phyloP scores from a whole-genome alignment of 2,888 invertebrate genomes.

The Catocala sponsa region DNA sequence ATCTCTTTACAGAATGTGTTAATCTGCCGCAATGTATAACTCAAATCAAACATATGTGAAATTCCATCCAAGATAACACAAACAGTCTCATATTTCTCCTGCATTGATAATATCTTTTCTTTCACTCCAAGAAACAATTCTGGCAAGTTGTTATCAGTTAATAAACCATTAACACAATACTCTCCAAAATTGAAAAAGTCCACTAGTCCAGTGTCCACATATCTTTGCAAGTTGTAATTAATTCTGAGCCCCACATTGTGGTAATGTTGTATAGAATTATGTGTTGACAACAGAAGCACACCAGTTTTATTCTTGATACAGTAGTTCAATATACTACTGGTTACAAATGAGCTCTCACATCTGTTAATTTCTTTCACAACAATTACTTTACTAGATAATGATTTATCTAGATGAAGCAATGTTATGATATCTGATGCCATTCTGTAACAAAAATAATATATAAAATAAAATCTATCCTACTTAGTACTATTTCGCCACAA shows the following conservation, averaged over 20 bases:
- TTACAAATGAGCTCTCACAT: slow-evolving; percentile 92
- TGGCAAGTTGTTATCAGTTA: slow-evolving; percentile 66
- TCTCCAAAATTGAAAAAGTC: slow-evolving; percentile 70
- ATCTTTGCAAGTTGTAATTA: slow-evolving; percentile 90
- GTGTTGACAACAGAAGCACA: slow-evolving; percentile 90
- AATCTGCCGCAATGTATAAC: slow-evolving; percentile 84
- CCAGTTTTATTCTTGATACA: slow-evolving; percentile 88
- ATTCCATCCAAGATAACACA: slow-evolving; percentile 92
- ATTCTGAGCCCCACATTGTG: slow-evolving; percentile 92
- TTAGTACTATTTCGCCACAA: slow-evolving; percentile 12
- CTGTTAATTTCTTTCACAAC: slow-evolving; percentile 91
- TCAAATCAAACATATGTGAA: slow-evolving; percentile 91
- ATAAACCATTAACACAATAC: slow-evolving; percentile 58
- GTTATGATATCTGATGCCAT: slow-evolving; percentile 90
- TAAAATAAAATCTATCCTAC: not conserved
- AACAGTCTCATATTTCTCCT: slow-evolving; percentile 72
- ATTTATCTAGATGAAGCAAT: slow-evolving; percentile 90
- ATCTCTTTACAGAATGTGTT: slow-evolving; percentile 83
- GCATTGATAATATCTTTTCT: slow-evolving; percentile 69
- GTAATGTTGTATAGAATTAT: slow-evolving; percentile 92
- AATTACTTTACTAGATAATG: slow-evolving; percentile 86
- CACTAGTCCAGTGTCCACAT: slow-evolving; percentile 72
- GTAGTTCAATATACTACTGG: slow-evolving; percentile 90
- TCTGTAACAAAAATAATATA: slow-evolving; percentile 61
- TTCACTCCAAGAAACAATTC: slow-evolving; percentile 75